Base-by-base conservation (phyloP, 1,140 invertebrate genomes). In the Pseudobourletiella spinata region DNA sequence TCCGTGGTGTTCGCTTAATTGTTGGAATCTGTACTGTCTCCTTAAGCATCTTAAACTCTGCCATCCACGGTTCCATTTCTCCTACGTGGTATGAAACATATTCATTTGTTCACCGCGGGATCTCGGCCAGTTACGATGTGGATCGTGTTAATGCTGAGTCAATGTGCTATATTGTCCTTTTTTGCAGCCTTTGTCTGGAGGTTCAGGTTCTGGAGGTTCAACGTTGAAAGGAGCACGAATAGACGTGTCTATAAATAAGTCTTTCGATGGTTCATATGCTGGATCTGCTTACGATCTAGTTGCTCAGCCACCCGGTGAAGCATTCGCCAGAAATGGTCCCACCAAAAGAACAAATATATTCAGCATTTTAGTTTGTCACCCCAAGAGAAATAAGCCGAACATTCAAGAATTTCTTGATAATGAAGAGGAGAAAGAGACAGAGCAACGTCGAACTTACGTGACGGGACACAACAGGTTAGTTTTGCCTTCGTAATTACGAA, bases 1-100 rank as follows among this genome's bases (percentile, higher is more conserved):
- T 75, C 92, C 93, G 1, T 97, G 93, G 93, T 97, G 94, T 73
- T 89, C 86, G 1, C 76, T 96, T 6, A 88, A 95, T 73, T 96
- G 92, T 72, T 82, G 86, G 25, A 82, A 84, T 52, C 77, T 96
- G 1, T 95, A 95, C 75, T 87, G 89, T 0, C 78, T 98, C 35
- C 79, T 96, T 14, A 95, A 95, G 73, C 94, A 97, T 76, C 79
- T 97, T 25, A 69, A 69, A 50, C 77, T 95, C 0, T 94, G 91
- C 73, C 94, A 97, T 78, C 87, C 89, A 2, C 80, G 94, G 70
- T 96, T 96, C 74, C 87, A 88, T 63, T 96, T 98, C 72, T 89
- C 88, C 6, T 92, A 92, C 76, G 85, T 88, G 75, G 88, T 91
- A 74, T 83, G 83, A 60, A 8, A 14, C 22, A 11, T 55, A 25